phyloP scores from a whole-genome alignment of 1,140 invertebrate species.

The Scaptomyza montana region DNA sequence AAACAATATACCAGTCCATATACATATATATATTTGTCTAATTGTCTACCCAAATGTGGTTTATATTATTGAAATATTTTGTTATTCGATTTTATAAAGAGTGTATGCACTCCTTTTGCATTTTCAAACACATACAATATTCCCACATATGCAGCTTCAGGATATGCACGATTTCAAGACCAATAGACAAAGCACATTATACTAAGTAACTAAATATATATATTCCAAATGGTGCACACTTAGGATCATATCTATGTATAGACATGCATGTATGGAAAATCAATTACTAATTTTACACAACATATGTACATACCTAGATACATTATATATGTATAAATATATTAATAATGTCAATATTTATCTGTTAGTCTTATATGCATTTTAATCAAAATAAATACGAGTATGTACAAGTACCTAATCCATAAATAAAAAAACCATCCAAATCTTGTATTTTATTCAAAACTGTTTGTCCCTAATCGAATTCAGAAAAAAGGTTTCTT shows the following conservation, averaged over 20 bases:
- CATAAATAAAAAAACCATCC: conserved; percentile 1
- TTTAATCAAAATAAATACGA: conserved; percentile 34
- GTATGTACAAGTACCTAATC: conserved; percentile 25
- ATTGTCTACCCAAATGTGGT: too few relatives aligned
- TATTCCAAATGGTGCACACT: conserved; percentile 15
- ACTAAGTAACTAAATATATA: neutral
- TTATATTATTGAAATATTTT: too few relatives aligned
- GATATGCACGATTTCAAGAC: conserved; percentile 31
- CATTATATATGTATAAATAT: neutral
- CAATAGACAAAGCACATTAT: neutral
- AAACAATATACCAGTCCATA: too few relatives aligned
- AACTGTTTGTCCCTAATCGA: neutral
- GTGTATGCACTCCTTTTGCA: neutral
- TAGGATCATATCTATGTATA: neutral
- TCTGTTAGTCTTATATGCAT: conserved; percentile 29
- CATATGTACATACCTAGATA: conserved; percentile 5
- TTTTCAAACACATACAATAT: conserved; percentile 2
- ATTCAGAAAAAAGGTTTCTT: too few relatives aligned
- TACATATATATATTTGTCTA: too few relatives aligned
- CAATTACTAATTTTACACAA: neutral
- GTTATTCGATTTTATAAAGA: conserved; percentile 7
- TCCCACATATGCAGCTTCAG: conserved; percentile 10
- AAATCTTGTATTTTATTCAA: neutral
- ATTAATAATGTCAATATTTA: conserved; percentile 15
- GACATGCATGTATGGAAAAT: neutral